phyloP scores from a whole-genome alignment of 2,797 vertebrate species.

The Clarias fuscus region DNA sequence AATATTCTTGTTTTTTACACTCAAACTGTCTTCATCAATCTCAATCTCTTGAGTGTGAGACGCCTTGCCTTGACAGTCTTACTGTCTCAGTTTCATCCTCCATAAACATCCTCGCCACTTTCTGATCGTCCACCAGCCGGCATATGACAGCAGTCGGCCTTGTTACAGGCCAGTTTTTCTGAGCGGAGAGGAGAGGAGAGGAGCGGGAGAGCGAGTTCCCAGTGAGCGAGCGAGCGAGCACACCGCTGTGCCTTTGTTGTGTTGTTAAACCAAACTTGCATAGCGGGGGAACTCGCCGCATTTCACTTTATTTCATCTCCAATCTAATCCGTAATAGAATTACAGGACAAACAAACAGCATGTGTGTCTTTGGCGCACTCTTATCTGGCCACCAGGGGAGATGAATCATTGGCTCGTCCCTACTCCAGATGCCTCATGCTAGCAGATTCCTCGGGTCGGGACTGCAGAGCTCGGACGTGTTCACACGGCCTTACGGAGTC shows the following conservation, averaged over 20 bases:
- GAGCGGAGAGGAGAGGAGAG: constrained; percentile 13
- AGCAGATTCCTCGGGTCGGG: constrained; percentile 42
- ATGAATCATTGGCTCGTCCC: constrained; percentile 51
- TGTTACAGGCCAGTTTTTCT: constrained; percentile 37
- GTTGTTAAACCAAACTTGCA: constrained; percentile 67
- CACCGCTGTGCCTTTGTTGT: constrained; percentile 68
- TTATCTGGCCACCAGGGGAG: constrained; percentile 70
- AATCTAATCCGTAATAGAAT: constrained; percentile 62
- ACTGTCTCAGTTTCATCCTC: neutral
- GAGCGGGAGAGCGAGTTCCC: constrained; percentile 51
- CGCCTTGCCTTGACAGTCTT: neutral
- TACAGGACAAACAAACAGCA: constrained; percentile 66
- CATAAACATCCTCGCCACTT: neutral
- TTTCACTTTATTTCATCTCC: constrained; percentile 65
- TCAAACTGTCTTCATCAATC: no score
- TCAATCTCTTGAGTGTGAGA: neutral
- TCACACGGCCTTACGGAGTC: constrained; percentile 23
- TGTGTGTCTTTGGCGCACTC: constrained; percentile 60
- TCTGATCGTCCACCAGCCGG: neutral
- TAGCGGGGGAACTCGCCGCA: constrained; percentile 60
- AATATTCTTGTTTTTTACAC: neutral
- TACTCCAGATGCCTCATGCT: constrained; percentile 46
- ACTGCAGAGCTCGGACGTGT: constrained; percentile 7
- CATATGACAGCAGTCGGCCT: neutral
- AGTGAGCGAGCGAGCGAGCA: constrained; percentile 66